Evolutionary conservation across 2,888 invertebrate species (phyloP).

Genomic region (Stomorhina lunata): DNA sequence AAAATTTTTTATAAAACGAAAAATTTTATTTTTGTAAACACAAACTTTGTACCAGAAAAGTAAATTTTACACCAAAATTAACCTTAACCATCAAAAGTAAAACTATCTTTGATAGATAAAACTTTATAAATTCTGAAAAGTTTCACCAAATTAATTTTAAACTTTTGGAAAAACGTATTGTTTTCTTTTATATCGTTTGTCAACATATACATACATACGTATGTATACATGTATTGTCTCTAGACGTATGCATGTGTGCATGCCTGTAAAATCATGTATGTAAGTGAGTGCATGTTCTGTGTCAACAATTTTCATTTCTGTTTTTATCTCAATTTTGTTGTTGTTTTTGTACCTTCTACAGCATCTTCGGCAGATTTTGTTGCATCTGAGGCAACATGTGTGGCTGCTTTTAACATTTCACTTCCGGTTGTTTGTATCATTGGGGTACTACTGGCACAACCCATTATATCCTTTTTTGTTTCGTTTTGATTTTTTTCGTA

Average conservation of each 20-base stretch:
- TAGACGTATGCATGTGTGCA: background rate
- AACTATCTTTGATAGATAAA: no score
- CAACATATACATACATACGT: background rate
- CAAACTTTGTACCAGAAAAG: no score
- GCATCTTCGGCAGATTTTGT: conserved; percentile 73
- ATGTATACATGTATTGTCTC: background rate
- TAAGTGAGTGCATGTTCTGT: background rate
- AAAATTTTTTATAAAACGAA: no score
- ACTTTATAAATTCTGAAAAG: no score
- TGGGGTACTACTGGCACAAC: conserved; percentile 77
- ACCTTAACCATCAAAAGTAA: no score
- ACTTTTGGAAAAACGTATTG: no score
- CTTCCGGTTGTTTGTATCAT: conserved; percentile 77
- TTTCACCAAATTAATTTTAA: no score
- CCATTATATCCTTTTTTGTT: conserved; percentile 69
- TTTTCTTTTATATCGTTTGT: no score
- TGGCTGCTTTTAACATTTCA: conserved; percentile 76
- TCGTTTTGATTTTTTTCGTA: background rate
- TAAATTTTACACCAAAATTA: no score
- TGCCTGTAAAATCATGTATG: background rate
- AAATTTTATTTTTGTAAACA: no score
- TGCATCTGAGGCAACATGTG: conserved; percentile 74
- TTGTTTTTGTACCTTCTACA: conserved; percentile 71
- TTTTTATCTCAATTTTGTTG: background rate
- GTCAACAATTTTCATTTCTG: background rate